Base-by-base conservation (phyloP, 2,888 invertebrate species). In the Protula sp. region DNA sequence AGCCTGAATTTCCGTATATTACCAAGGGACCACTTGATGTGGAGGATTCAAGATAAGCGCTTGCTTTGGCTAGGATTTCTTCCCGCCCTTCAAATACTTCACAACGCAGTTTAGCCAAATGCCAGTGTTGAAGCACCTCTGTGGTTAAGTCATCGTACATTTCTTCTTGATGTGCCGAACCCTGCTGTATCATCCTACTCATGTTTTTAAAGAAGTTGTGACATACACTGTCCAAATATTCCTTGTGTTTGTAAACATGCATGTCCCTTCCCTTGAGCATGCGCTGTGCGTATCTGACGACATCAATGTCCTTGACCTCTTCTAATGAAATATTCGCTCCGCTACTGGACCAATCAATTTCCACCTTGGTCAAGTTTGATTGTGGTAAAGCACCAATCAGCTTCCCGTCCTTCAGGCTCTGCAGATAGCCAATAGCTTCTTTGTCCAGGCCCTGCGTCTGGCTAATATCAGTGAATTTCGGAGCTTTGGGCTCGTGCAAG, bases 61-160 rank as follows among this genome's bases (percentile, higher is more conserved):
- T 55, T 22, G 27, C 48, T 30, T 45, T 22, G 5, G 19, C 26
- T 4, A 59, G 4, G 19, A 48, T 26, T 22, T 54, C 59, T 3
- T 48, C 55, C 26, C 59, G 26, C 3, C 59, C 59, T 55, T 59
- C 59, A 55, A 59, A 59, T 19, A 59, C 50, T 26, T 56, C 55
- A 56, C 54, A 55, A 22, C 59, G 9, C 2, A 3, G 3, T 26
- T 47, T 38, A 26, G 59, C 54, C 30, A 59, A 59, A 27, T 59
- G 59, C 14, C 3, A 52, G 28, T 59, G 59, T 31, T 59, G 55
- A 29, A 59, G 31, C 5, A 59, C 27, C 30, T 59, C 59, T 19
- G 29, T 55, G 2, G 28, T 48, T 5, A 55, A 5, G 19, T 27
- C 52, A 26, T 55, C 55, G 24, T 50, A 50, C 50, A 50, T 5